Conservation (phyloP, 2,113 vertebrate genomes). For the Ornithorhynchus anatinus region DNA sequence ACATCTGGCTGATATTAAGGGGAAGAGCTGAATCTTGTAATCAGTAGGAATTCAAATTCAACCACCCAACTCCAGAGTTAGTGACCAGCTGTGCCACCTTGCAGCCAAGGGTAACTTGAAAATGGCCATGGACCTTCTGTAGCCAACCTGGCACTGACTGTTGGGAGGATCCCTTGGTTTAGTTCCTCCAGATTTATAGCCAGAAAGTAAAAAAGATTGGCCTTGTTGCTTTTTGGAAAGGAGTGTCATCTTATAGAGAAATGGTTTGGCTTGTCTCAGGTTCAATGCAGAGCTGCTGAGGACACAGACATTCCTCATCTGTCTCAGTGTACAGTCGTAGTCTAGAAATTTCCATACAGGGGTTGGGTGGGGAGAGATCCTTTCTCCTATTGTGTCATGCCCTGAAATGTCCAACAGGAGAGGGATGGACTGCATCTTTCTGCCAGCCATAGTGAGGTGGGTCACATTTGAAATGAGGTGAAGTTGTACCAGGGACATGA, state of each 20-base stretch:
- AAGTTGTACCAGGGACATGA: too few relatives aligned
- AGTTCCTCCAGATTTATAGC: not conserved
- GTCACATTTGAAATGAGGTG: too few relatives aligned
- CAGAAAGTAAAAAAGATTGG: not conserved
- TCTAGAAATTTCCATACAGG: too few relatives aligned
- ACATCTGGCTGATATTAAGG: not conserved
- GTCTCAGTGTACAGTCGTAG: too few relatives aligned
- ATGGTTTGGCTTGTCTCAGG: not conserved
- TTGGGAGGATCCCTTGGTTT: not conserved
- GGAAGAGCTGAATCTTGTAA: conserved; percentile 8
- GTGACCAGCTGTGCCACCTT: not conserved
- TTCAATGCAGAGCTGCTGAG: not conserved
- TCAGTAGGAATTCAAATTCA: not conserved
- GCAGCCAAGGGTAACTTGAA: not conserved
- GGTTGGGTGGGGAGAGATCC: too few relatives aligned
- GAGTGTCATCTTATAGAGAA: not conserved
- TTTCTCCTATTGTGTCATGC: too few relatives aligned
- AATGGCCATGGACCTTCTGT: not conserved
- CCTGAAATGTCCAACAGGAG: too few relatives aligned
- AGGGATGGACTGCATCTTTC: too few relatives aligned
- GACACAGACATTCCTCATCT: not conserved
- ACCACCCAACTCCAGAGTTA: not conserved
- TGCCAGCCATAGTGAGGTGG: too few relatives aligned
- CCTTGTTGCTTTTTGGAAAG: not conserved
- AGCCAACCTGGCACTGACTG: not conserved